Base-by-base conservation (phyloP, 2,113 vertebrate genomes). In the Ovis canadensis region DNA sequence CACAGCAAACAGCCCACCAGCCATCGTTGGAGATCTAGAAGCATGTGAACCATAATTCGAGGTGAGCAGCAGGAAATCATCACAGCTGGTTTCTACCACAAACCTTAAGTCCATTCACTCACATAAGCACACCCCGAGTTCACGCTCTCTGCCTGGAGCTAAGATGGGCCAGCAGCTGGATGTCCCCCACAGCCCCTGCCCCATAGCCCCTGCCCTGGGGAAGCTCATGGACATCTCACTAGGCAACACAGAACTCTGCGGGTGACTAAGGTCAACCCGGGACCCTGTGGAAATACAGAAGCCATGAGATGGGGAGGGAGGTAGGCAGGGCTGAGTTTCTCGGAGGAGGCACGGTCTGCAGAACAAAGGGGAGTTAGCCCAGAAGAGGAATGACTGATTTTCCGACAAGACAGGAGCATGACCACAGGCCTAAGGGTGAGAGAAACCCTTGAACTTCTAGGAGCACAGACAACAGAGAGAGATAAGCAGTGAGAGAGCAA, bases 11-110 rank as follows among this genome's bases (percentile, higher is more conserved):
- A 99, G 98, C n/a, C 99, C 99, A 48, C 99, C 99, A 87, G 99
- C 99, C 99, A 99, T 99, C 0, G 99, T 99, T 8, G 99, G 99
- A 98, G 99, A 99, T 98, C 99, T 99, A 84, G 19, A 88, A 97
- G 84, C 90, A 3, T 33, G 43, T 7, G 48, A 71, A 67, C 0
- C 59, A 21, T 3, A 40, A n/a, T 84, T 88, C 11, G 52, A 23
- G 3, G 50, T 31, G 40, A 83, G 48, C 9, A 21, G 60, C 85
- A 81, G 67, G 27, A 96, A 93, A 33, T 8, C 40, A 6, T 11
- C n/a, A 12, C 33, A 6, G 62, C 8, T 3, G 5, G 55, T 3
- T 50, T 62, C 90, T 5, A 0, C 13, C 36, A 57, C 1, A 13
- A 52, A n/a, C 16, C 57, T 19, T 6, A 0, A 2, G 45, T 27